These are phyloP conservation scores for Mesorhabditis belari DNA, from an alignment of 2,888 invertebrate species.

Conservation along the genomic window DNA sequence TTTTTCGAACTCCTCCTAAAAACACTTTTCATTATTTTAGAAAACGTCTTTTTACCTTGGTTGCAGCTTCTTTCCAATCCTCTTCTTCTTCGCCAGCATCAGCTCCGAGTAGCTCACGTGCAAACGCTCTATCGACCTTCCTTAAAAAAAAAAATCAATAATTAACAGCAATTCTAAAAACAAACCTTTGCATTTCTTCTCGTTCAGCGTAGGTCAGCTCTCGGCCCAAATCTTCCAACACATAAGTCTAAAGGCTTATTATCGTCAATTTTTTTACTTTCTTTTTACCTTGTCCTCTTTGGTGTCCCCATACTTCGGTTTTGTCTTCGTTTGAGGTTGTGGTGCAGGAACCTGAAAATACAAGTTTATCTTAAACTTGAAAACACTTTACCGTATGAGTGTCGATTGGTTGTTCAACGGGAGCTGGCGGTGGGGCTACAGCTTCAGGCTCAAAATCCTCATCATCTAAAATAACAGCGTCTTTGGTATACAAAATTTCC, in stretches of 20 bases:
- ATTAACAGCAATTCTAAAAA: too few relatives aligned
- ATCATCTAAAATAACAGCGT: constrained; percentile 19
- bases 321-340: constrained; percentile 1
- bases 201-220: constrained; percentile 30
- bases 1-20: constrained; percentile 33
- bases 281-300: neutral
- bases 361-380: too few relatives aligned
- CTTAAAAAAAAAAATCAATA: neutral
- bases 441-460: constrained; percentile 36
- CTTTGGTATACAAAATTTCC: too few relatives aligned
- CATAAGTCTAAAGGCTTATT: constrained; percentile 6
- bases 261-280: neutral
- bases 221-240: constrained; percentile 31
- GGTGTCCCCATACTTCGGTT: constrained; percentile 4
- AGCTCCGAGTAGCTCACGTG: constrained; percentile 29
- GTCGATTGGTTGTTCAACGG: constrained; percentile 9
- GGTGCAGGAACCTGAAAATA: neutral
- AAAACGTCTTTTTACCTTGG: constrained; percentile 1
- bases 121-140: constrained; percentile 19
- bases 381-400: neutral
- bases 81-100: constrained; percentile 5
- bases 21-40: constrained; percentile 12
- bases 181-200: constrained; percentile 21
- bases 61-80: neutral
- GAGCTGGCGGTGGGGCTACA: constrained; percentile 8